Evolutionary conservation across 2,113 vertebrate genomes (phyloP).

Genomic region (Oreochromis tanganicae): DNA sequence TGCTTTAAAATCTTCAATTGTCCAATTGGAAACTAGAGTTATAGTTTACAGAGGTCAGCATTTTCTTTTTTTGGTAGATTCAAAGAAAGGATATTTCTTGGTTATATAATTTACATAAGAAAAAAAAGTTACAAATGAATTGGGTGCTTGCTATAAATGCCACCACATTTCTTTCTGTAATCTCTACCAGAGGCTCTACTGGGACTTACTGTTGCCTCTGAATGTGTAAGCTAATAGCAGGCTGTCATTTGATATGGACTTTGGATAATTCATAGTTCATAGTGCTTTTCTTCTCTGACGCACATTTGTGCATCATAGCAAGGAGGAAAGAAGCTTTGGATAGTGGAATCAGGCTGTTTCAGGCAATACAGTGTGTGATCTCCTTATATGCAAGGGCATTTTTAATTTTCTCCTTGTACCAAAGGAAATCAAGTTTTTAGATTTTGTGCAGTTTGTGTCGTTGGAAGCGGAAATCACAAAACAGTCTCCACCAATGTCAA

Average conservation of each 20-base stretch:
- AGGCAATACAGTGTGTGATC: conserved; percentile 18
- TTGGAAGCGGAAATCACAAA: neutral
- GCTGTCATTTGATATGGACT: conserved; percentile 26
- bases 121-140: neutral
- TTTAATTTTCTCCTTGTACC: conserved; percentile 41
- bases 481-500: neutral
- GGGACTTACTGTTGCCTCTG: conserved; percentile 16
- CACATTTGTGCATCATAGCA: conserved; percentile 16
- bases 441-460: conserved; percentile 13
- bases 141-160: neutral
- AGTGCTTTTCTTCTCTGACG: neutral
- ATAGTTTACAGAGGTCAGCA: neutral
- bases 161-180: conserved; percentile 5
- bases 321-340: neutral
- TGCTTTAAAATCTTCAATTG: neutral
- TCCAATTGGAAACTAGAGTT: neutral
- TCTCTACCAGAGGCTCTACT: conserved; percentile 5
- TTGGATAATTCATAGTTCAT: conserved; percentile 25
- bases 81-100: neutral
- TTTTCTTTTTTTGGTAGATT: neutral
- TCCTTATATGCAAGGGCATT: conserved; percentile 22
- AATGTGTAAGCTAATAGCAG: conserved; percentile 23
- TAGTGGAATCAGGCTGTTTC: conserved; percentile 7
- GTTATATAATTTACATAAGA: neutral
- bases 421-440: conserved; percentile 41